Conservation (phyloP, 2,888 invertebrate genomes). For the Oscheius sp. region DNA sequence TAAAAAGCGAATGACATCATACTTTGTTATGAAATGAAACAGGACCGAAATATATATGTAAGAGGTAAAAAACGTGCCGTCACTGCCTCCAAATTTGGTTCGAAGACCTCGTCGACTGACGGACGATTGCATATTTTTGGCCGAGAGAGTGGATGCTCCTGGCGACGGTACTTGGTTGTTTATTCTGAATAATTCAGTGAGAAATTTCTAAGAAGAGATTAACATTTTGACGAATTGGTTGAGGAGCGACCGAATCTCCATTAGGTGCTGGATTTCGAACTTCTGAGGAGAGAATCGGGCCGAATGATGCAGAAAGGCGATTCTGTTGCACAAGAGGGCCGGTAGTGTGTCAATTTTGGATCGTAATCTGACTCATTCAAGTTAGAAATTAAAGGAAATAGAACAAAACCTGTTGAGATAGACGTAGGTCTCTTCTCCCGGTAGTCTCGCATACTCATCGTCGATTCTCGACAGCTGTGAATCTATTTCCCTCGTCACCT, state of each 20-base stretch:
- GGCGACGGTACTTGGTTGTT: slow-evolving; percentile 27
- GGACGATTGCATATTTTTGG: neutral
- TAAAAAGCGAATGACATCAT: neutral
- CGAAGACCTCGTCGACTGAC: slow-evolving; percentile 41
- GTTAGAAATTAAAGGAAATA: slow-evolving; percentile 5
- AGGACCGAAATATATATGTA: neutral
- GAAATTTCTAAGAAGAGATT: slow-evolving; percentile 21
- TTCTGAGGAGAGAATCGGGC: slow-evolving; percentile 53
- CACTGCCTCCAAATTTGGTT: slow-evolving; percentile 58
- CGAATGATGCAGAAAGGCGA: slow-evolving; percentile 58
- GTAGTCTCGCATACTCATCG: slow-evolving; percentile 39
- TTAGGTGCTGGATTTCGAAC: slow-evolving; percentile 54
- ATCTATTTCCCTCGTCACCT: slow-evolving; percentile 61
- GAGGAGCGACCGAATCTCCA: slow-evolving; percentile 53
- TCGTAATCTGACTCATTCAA: slow-evolving; percentile 37
- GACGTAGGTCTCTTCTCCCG: slow-evolving; percentile 64
- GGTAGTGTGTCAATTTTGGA: slow-evolving; percentile 50
- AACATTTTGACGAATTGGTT: slow-evolving; percentile 57
- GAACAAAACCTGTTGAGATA: slow-evolving; percentile 52
- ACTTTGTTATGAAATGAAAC: neutral
- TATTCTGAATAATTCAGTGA: neutral
- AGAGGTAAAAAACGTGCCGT: slow-evolving; percentile 42
- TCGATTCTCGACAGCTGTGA: slow-evolving; percentile 14
- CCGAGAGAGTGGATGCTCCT: slow-evolving; percentile 1
- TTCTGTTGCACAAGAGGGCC: slow-evolving; percentile 47